These are phyloP conservation scores for Sprattus sprattus DNA, from an alignment of 2,113 vertebrate genomes.

Conservation along the genomic window DNA sequence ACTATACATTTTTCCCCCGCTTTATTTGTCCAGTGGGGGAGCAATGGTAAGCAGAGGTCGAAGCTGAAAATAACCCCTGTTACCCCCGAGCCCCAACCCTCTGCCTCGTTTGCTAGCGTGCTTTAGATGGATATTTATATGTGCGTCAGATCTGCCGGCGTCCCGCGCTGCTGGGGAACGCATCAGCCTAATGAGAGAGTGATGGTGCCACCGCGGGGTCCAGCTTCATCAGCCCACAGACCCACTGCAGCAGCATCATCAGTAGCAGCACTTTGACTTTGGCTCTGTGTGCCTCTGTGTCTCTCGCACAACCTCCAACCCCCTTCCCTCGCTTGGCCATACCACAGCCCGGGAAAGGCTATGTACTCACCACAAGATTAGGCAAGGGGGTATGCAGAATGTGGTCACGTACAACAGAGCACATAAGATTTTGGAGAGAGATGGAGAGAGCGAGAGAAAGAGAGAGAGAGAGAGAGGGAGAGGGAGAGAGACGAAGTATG, in stretches of 20 bases:
- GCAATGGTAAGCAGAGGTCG: slow-evolving; percentile 66
- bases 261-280: slow-evolving; percentile 59
- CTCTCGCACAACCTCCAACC: background rate
- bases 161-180: slow-evolving; percentile 41
- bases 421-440: slow-evolving; percentile 7
- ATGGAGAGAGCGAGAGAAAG: background rate
- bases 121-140: slow-evolving; percentile 60
- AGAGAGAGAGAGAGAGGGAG: slow-evolving; percentile 31
- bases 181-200: slow-evolving; percentile 30
- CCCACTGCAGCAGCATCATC: slow-evolving; percentile 20
- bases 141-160: slow-evolving; percentile 32
- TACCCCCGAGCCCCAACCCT: slow-evolving; percentile 24
- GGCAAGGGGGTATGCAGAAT: background rate
- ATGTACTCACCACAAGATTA: background rate
- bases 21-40: slow-evolving; percentile 33
- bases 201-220: slow-evolving; percentile 30
- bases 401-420: background rate
- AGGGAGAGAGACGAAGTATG: slow-evolving; percentile 50
- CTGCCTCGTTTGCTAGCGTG: background rate
- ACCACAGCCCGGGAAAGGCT: background rate
- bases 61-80: slow-evolving; percentile 64
- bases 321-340: background rate
- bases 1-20: slow-evolving; percentile 53
- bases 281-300: slow-evolving; percentile 35
- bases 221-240: slow-evolving; percentile 24